Base-by-base conservation (phyloP, 2,113 vertebrate genomes). In the Polypterus senegalus region DNA sequence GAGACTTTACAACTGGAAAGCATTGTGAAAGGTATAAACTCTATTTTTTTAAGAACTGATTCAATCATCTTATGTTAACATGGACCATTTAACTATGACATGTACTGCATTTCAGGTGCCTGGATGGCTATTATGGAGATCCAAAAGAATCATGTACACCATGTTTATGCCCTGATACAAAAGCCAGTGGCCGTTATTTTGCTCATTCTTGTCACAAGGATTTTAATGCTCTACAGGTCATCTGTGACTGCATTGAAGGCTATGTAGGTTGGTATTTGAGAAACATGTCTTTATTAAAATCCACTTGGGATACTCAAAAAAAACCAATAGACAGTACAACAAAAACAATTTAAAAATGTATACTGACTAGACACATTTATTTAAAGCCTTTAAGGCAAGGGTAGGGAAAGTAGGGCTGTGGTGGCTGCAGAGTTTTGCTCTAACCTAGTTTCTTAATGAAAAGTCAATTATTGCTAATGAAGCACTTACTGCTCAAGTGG, bases 41-140 rank as follows among this genome's bases (percentile, higher is more conserved):
- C 46, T 58, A 54, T 49, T 64, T 5, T 5, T 59, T 9, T 6
- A 46, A 56, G 54, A 8, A 47, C 49, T 49, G 10, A 55, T 54
- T 53, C n/a, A n/a, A 1, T 44, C 9, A 60, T 2, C 44, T 27
- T 58, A 10, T 48, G 9, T 27, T 45, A 27, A 27, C 27, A 27
- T 27, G 27, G 27, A 27, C 2, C 27, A 27, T 27, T 27, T 27
- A 27, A 27, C 11, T 70, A 63, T 67, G 66, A 69, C 61, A 59
- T 57, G 44, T 46, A 65, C 64, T 77, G 48, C 64, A 67, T 77
- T 77, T 63, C 75, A 95, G 91, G 69, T 94, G 90, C 69, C 5
- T 79, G 7, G 70, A 89, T 27, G 87, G 88, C 66, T 96, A 88
- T 72, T 81, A 84, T 60, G 88, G 91, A 64, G 78, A 89, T 59